Evolutionary conservation across 1,140 invertebrate genomes (phyloP), one percentile per base, ranked within the genome.

Genomic region (Temnothorax nylanderi): DNA sequence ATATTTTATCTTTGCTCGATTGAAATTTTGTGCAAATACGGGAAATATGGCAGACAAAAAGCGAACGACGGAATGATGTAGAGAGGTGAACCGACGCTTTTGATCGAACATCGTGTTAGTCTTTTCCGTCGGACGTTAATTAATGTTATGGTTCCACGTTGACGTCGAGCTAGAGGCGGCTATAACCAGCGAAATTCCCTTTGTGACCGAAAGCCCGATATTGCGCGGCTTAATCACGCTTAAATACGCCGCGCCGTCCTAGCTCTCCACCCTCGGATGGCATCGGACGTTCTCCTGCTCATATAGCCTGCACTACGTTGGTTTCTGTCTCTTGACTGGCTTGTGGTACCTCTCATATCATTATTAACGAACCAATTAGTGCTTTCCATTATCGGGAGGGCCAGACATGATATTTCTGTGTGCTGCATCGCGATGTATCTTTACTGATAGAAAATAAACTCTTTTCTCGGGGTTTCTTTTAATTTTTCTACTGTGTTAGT

Each of bases 351-450:
- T 47, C 54, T 74, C 58, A 34, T 58, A 75, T 89, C 77, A 85
- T 90, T 88, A 92, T 88, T 90, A 91, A 91, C 62, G 85, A 86
- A 74, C 78, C 89, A 91, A 91, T 92, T 92, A 90, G 80, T 60
- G 49, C 64, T 89, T 91, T 85, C 87, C 77, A 87, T 89, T 80
- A 87, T 26, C 16, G 7, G 4, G 21, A 11, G 21, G 34, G 1
- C 11, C 16, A 58, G 62, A 56, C 34, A 49, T n/a, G 60, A 78
- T 11, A 54, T 76, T 77, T 89, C 32, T 18, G 18, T 21, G 6
- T 11, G 5, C n/a, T 13, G 8, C 1, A 81, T 21, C 11, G 26
- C 54, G 41, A 67, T 32, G 7, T 37, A 16, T 60, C 47, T 56
- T 34, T 3, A 13, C 2, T 65, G 44, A 56, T 3, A 10, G 49